A percentile compares a stretch with the other conserved stretches of the same genome.
These are phyloP conservation scores for Toxostoma redivivum DNA, from an alignment of 2,113 vertebrate species.

Conservation along the genomic window DNA sequence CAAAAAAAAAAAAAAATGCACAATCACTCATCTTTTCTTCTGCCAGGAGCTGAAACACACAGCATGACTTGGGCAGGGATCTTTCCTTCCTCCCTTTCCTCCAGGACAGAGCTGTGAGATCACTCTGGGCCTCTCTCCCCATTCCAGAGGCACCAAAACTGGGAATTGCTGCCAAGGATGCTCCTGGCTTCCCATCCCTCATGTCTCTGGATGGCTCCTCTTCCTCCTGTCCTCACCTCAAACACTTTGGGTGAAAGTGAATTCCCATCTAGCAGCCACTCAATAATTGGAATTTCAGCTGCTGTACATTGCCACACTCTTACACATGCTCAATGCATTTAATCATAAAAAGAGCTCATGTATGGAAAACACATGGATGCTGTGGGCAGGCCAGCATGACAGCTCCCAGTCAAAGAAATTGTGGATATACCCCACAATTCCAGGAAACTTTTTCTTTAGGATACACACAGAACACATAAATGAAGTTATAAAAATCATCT, in stretches of 20 bases:
- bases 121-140: background rate
- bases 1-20: background rate
- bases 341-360: background rate
- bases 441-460: conserved; percentile 37
- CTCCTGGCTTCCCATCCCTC: background rate
- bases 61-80: background rate
- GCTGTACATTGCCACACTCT: background rate
- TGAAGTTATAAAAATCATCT: conserved; percentile 51
- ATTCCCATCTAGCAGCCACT: background rate
- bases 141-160: background rate
- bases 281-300: background rate
- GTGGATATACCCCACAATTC: background rate
- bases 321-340: background rate
- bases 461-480: conserved; percentile 13
- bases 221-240: background rate
- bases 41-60: background rate
- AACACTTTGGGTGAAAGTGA: background rate
- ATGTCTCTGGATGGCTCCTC: background rate
- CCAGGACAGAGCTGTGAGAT: background rate
- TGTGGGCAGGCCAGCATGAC: background rate
- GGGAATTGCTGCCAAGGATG: background rate
- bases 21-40: background rate
- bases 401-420: background rate
- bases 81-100: background rate
- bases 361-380: conserved; percentile 44